A percentile compares a stretch with the other conserved stretches of the same genome.
Evolutionary conservation across 2,797 vertebrate genomes (phyloP).

Genomic region (Acanthornis magna): DNA sequence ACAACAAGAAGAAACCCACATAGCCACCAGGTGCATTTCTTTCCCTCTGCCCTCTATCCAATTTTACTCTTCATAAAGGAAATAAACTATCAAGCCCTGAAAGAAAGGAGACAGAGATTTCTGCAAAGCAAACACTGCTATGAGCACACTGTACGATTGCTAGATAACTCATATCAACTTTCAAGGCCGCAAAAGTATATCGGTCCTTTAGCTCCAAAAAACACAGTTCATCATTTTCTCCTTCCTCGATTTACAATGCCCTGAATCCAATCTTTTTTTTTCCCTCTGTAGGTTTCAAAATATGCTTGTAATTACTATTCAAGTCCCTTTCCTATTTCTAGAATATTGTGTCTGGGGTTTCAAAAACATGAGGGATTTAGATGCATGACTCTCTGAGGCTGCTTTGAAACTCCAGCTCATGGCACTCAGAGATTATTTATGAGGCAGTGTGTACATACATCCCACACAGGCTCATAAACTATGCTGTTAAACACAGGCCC

Average conservation of each 20-base stretch:
- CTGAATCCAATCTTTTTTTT: neutral
- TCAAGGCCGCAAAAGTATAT: neutral
- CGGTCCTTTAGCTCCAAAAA: conserved; percentile 11
- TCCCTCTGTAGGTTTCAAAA: neutral
- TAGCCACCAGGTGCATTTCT: neutral
- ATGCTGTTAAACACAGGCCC: neutral
- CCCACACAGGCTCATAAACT: neutral
- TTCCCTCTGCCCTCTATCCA: neutral
- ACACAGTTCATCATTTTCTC: conserved; percentile 5
- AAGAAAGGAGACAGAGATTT: neutral
- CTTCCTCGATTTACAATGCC: conserved; percentile 16
- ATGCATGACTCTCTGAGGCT: conserved; percentile 26
- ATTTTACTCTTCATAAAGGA: neutral
- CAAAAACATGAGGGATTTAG: conserved; percentile 13
- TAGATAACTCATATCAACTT: conserved; percentile 32
- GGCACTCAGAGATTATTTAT: conserved; percentile 13
- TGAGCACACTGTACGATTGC: neutral
- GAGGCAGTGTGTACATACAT: neutral
- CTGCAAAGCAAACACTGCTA: conserved; percentile 28
- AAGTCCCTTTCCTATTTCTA: conserved; percentile 12
- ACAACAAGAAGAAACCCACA: neutral
- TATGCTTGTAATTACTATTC: conserved; percentile 27
- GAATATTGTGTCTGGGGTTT: neutral
- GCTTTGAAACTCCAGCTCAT: neutral
- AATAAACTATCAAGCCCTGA: neutral